Conservation (phyloP, 2,113 vertebrate genomes). For the Petroica traversi region DNA sequence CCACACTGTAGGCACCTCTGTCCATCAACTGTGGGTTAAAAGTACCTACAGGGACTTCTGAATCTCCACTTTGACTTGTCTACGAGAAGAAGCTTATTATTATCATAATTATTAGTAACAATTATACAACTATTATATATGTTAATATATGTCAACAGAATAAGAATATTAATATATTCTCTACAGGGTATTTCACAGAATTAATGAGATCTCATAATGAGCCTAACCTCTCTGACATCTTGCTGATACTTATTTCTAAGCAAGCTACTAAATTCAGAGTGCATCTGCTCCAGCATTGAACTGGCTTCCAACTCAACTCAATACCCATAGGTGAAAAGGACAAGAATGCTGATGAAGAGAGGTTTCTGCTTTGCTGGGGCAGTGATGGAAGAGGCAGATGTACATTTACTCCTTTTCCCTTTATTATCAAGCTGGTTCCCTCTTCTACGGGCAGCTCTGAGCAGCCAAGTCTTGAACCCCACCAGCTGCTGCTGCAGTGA, state of each 20-base stretch:
- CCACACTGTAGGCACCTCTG: not conserved
- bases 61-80: not conserved
- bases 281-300: not conserved
- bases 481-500: not conserved
- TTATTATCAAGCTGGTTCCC: not conserved
- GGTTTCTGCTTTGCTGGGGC: not conserved
- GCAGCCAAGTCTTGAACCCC: not conserved
- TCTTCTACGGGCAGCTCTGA: not conserved
- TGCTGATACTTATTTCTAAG: slow-evolving; percentile 16
- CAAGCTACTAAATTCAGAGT: not conserved
- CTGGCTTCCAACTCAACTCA: not conserved
- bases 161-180: slow-evolving; percentile 44
- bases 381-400: not conserved
- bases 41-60: not conserved
- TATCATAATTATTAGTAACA: slow-evolving; percentile 38
- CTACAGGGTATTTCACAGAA: slow-evolving; percentile 43
- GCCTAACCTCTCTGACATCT: slow-evolving; percentile 26
- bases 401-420: not conserved
- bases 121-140: slow-evolving; percentile 63
- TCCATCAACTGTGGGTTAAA: not conserved
- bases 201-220: slow-evolving; percentile 43
- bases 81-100: slow-evolving; percentile 1
- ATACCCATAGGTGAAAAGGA: not conserved
- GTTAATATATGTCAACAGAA: slow-evolving; percentile 62
- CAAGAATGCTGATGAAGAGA: not conserved